phyloP scores from a whole-genome alignment of 2,797 vertebrate genomes.

The Vireo griseus region DNA sequence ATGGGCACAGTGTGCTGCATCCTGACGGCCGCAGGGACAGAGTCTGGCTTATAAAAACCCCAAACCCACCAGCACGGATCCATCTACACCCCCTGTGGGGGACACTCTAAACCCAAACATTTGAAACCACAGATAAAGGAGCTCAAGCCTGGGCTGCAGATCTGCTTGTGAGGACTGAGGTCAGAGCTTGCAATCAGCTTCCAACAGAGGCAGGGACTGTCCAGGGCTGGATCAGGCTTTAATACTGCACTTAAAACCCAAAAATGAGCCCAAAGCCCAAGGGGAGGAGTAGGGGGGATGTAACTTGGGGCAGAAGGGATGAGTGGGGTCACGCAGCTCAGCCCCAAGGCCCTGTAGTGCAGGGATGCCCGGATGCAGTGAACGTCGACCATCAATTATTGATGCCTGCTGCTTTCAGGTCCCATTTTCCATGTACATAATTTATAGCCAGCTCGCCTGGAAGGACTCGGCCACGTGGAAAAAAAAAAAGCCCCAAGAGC shows the following conservation, averaged over 20 bases:
- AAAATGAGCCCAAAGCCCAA: not conserved
- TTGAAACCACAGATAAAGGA: not conserved
- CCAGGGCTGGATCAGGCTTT: not conserved
- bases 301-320: fast-evolving
- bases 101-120: not conserved
- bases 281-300: not conserved
- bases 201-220: not conserved
- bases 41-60: not conserved
- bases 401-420: slow-evolving; percentile 58
- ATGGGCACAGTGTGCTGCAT: fast-evolving
- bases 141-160: not conserved
- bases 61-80: not conserved
- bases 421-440: slow-evolving; percentile 74
- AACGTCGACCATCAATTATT: slow-evolving; percentile 64
- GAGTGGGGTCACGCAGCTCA: not conserved
- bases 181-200: not conserved
- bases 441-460: slow-evolving; percentile 59
- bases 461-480: not conserved
- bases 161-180: not conserved
- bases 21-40: fast-evolving
- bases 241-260: not conserved
- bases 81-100: fast-evolving
- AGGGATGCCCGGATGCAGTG: not conserved
- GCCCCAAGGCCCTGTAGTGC: fast-evolving
- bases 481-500: not conserved